Base-by-base conservation (phyloP, 2,888 invertebrate genomes). In the Leucoma salicis region DNA sequence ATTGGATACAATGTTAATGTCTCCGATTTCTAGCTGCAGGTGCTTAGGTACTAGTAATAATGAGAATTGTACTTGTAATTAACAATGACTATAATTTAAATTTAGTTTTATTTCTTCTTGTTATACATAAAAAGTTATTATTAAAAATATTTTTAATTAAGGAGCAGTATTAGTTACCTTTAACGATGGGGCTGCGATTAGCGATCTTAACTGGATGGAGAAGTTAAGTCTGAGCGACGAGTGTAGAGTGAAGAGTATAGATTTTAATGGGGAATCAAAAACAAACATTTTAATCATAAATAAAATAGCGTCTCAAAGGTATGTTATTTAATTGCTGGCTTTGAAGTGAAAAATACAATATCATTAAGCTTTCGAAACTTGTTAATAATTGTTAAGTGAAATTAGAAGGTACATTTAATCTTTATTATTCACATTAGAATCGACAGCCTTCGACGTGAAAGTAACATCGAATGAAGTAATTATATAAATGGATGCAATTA, bases 401-500 rank as follows among this genome's bases (percentile, higher is more conserved):
- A 74, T 72, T 70, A 67, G 65, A 69, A 66, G 63, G 64, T 62
- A 64, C 66, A 66, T 57, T 75, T 77, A 73, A 80, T 81, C 75
- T 82, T 84, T 80, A 81, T 78, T 78, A 70, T 70, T 50, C 66
- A 68, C 77, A 78, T 81, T 79, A 79, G 74, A 71, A 81, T 78
- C 75, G 77, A 78, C 77, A 75, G 72, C 75, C 73, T 78, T 81
- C 70, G 68, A 77, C 70, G 74, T 72, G 82, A 83, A 82, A 82
- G 81, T 78, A 53, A 69, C 69, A 67, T 70, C 72, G 67, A 74
- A 85, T 84, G 73, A 77, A 83, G 83, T 79, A 79, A 84, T 87
- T 82, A 82, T 77, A 82, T 83, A 72, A 82, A 84, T 81, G 74
- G 73, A 70, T 60, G 77, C 77, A 85, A 88, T 88, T 85, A 87